Percentiles rank a stretch among this genome's conserved stretches.
phyloP scores from a whole-genome alignment of 2,888 invertebrate species.

The Trypoxylon attenuatum region DNA sequence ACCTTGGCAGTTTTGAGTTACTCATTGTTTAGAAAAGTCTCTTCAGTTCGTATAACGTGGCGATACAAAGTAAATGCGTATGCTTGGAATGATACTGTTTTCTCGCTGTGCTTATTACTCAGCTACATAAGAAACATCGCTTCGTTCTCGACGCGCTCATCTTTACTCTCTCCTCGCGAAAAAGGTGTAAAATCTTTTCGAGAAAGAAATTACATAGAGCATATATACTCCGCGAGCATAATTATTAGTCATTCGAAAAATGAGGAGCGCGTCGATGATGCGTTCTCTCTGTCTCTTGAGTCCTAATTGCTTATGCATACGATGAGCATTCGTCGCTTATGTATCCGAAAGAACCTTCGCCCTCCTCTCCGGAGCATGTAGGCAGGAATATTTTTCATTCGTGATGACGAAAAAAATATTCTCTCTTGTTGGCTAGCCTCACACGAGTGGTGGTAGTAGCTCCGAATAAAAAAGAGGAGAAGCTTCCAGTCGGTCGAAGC shows the following conservation, averaged over 20 bases:
- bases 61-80: slow-evolving; percentile 64
- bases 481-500: slow-evolving; percentile 3
- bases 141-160: slow-evolving; percentile 20
- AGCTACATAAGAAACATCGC: slow-evolving; percentile 28
- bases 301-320: slow-evolving; percentile 16
- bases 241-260: too few relatives aligned
- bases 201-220: too few relatives aligned
- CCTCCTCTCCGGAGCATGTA: not conserved
- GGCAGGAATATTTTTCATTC: slow-evolving; percentile 3
- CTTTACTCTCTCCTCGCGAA: too few relatives aligned
- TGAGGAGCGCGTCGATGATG: not conserved
- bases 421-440: slow-evolving; percentile 18
- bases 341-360: not conserved
- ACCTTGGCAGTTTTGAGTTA: slow-evolving; percentile 60
- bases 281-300: slow-evolving; percentile 1
- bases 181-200: too few relatives aligned
- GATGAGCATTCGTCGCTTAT: slow-evolving; percentile 36
- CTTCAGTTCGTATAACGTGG: slow-evolving; percentile 42
- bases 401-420: slow-evolving; percentile 20
- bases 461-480: too few relatives aligned
- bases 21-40: slow-evolving; percentile 54
- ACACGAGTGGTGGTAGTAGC: too few relatives aligned
- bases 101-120: slow-evolving; percentile 23
- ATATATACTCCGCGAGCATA: too few relatives aligned
- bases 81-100: slow-evolving; percentile 66